These are phyloP conservation scores for Scaptomyza cyrtandrae DNA, from an alignment of 2,888 invertebrate genomes.

Conservation along the genomic window DNA sequence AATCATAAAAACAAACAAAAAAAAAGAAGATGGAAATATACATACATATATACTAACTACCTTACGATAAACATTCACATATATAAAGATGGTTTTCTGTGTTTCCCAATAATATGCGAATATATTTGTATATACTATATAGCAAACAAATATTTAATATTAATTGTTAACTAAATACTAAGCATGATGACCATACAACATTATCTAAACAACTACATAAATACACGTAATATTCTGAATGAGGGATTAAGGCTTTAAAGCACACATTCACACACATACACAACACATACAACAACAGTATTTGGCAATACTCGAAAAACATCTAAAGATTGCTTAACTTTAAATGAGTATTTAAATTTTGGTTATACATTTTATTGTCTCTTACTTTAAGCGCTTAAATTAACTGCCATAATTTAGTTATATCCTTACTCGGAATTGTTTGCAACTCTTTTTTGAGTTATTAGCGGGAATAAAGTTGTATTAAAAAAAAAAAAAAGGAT, in stretches of 20 bases:
- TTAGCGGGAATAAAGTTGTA: slow-evolving; percentile 37
- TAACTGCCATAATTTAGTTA: slow-evolving; percentile 70
- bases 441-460: slow-evolving; percentile 37
- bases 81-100: slow-evolving; percentile 72
- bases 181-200: slow-evolving; percentile 68
- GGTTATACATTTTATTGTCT: slow-evolving; percentile 13
- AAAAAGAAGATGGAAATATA: slow-evolving; percentile 7
- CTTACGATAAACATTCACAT: slow-evolving; percentile 36
- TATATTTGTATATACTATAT: slow-evolving; percentile 49
- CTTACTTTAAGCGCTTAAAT: slow-evolving; percentile 70
- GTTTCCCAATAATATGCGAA: slow-evolving; percentile 68
- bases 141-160: slow-evolving; percentile 28
- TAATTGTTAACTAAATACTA: slow-evolving; percentile 79
- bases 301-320: slow-evolving; percentile 55
- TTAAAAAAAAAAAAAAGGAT: slow-evolving; percentile 34
- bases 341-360: slow-evolving; percentile 22
- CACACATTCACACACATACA: not conserved
- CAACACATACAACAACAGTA: slow-evolving; percentile 57
- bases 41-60: slow-evolving; percentile 45
- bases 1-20: slow-evolving; percentile 13
- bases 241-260: slow-evolving; percentile 14
- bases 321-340: slow-evolving; percentile 39
- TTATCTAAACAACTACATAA: slow-evolving; percentile 14
- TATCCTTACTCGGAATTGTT: slow-evolving; percentile 42
- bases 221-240: slow-evolving; percentile 5